These are phyloP conservation scores for Rhinogobius similis DNA, from an alignment of 2,113 vertebrate genomes.

Conservation along the genomic window DNA sequence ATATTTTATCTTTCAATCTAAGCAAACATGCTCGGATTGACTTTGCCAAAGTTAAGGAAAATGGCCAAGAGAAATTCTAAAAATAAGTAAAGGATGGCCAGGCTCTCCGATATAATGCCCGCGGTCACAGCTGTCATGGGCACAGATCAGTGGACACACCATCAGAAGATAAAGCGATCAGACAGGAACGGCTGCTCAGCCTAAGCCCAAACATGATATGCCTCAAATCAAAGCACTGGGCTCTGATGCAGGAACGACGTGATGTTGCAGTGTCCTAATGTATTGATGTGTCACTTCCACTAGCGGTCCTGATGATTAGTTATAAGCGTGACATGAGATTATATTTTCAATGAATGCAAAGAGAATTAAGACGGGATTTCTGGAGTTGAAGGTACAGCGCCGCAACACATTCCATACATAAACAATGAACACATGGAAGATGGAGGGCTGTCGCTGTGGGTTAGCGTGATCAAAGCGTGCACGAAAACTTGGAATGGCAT, in stretches of 20 bases:
- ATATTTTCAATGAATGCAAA: neutral
- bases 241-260: neutral
- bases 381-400: neutral
- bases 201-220: constrained; percentile 1
- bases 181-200: constrained; percentile 2
- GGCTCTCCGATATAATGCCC: constrained; percentile 2
- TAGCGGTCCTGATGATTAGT: neutral
- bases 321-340: neutral
- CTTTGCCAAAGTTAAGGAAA: constrained; percentile 4
- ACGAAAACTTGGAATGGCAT: no score
- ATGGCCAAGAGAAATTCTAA: neutral
- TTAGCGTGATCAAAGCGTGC: no score
- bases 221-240: neutral
- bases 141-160: constrained; percentile 11
- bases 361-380: neutral
- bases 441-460: neutral
- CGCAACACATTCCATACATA: neutral
- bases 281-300: neutral
- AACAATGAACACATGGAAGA: neutral
- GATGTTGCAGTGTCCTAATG: neutral
- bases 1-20: neutral
- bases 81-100: constrained; percentile 5
- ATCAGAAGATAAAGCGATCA: neutral
- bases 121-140: constrained; percentile 8
- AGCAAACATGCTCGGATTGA: no score